These are phyloP conservation scores for Channa argus DNA, from an alignment of 2,113 vertebrate species.

Conservation along the genomic window DNA sequence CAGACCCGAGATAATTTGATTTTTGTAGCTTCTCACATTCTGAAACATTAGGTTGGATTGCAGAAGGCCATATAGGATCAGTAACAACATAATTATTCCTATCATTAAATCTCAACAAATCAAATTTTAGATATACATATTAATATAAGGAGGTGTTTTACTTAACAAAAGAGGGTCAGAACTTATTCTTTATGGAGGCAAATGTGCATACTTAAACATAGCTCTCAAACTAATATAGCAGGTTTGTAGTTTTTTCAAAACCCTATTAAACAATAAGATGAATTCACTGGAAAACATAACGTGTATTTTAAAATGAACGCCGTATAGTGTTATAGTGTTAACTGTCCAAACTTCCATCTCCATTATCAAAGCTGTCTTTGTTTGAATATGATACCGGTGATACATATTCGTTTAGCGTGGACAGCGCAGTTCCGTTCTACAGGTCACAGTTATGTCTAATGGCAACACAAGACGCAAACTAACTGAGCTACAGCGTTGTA, in stretches of 20 bases:
- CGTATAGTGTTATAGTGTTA: background rate
- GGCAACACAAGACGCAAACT: background rate
- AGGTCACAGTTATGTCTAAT: too few relatives aligned
- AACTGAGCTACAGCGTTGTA: background rate
- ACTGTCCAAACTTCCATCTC: background rate
- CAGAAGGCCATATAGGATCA: slow-evolving; percentile 30
- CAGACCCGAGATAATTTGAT: slow-evolving; percentile 71
- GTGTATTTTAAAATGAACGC: too few relatives aligned
- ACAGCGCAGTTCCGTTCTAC: background rate
- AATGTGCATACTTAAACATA: too few relatives aligned
- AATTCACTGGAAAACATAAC: too few relatives aligned
- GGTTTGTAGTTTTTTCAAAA: too few relatives aligned
- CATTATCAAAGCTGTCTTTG: background rate
- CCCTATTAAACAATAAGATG: too few relatives aligned
- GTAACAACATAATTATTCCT: slow-evolving; percentile 4
- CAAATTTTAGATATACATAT: background rate
- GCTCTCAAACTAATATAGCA: too few relatives aligned
- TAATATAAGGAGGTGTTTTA: background rate
- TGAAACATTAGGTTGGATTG: slow-evolving; percentile 46
- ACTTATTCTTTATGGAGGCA: too few relatives aligned
- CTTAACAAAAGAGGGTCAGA: background rate
- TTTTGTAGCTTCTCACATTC: slow-evolving; percentile 65
- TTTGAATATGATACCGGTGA: background rate
- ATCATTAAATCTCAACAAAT: slow-evolving; percentile 9
- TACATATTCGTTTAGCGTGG: background rate